Base-by-base conservation (phyloP, 1,140 invertebrate species). In the Zelostemma sp. region DNA sequence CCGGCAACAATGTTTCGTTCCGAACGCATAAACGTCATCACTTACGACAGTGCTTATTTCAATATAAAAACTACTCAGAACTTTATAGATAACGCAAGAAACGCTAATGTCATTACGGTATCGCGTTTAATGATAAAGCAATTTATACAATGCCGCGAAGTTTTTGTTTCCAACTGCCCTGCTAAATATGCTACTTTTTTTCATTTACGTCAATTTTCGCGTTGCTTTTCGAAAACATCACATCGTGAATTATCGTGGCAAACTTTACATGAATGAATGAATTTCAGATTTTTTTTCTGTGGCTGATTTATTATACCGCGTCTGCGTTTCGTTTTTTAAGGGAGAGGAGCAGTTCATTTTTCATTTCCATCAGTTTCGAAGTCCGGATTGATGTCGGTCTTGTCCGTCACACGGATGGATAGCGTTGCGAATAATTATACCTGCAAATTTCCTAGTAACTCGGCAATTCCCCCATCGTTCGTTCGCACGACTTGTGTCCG, bases 291-390 rank as follows among this genome's bases (percentile, higher is more conserved):
- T 5, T 31, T 31, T 31, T 31, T 6, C 28, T 31, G 5, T 31
- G 11, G 14, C 35, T 40, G 35, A 40, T 40, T 28, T 28, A 28
- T 28, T 28, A 28, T 28, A 28, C 25, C 25, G 25, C 3, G 25
- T 28, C 25, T 28, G 25, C 5, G 1, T 15, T 40, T 40, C 11
- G 5, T 31, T 40, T 15, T 12, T 5, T 40, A 47, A 38, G 28
- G 12, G 25, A 48, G 49, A 51, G 19, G 17, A 33, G 48, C 31
- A 38, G 56, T 67, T 48, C 53, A 59, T 68, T 54, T 62, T 62
- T 49, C 19, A 59, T 62, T 55, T 51, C 63, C 55, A 56, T 54
- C 59, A 59, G 55, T 68, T 59, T 63, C 59, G 63, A 45, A 69
- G 25, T 43, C 31, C 40, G 17, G 35, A 47, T 35, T 14, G 50